These are phyloP conservation scores for Sorex fumeus DNA, from an alignment of 2,113 vertebrate species.

Conservation along the genomic window DNA sequence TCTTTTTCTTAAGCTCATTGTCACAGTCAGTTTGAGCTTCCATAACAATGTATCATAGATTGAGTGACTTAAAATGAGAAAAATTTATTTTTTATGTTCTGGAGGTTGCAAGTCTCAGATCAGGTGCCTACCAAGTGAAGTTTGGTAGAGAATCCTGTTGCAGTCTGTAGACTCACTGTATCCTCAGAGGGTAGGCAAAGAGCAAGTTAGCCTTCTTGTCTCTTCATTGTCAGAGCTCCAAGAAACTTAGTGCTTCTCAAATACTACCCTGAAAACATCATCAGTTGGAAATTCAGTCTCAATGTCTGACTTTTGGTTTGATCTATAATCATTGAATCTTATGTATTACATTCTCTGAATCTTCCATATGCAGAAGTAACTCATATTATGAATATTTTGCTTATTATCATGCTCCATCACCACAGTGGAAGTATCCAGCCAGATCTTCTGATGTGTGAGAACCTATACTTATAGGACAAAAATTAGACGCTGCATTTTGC, in stretches of 20 bases:
- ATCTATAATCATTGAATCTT: not conserved
- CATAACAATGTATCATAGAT: not conserved
- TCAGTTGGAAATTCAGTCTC: not conserved
- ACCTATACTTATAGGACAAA: not conserved
- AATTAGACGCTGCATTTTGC: not conserved
- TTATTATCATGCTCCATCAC: not conserved
- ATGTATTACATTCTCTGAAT: not conserved
- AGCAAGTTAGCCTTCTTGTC: not conserved
- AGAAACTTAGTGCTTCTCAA: not conserved
- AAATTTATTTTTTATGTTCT: not conserved
- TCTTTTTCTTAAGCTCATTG: conserved; percentile 30
- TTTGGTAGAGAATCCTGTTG: not conserved
- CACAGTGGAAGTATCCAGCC: not conserved
- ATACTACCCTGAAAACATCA: not conserved
- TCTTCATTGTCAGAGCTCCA: not conserved
- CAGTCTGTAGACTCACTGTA: not conserved
- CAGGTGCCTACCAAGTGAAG: not conserved
- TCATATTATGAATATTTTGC: conserved; percentile 1
- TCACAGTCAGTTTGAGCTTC: not conserved
- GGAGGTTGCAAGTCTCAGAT: not conserved
- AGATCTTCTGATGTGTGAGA: not conserved
- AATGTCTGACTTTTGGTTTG: not conserved
- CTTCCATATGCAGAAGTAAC: not conserved
- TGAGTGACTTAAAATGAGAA: not conserved
- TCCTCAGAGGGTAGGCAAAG: not conserved